Evolutionary conservation across 2,888 invertebrate species (phyloP).

Genomic region (Catocala sponsa): DNA sequence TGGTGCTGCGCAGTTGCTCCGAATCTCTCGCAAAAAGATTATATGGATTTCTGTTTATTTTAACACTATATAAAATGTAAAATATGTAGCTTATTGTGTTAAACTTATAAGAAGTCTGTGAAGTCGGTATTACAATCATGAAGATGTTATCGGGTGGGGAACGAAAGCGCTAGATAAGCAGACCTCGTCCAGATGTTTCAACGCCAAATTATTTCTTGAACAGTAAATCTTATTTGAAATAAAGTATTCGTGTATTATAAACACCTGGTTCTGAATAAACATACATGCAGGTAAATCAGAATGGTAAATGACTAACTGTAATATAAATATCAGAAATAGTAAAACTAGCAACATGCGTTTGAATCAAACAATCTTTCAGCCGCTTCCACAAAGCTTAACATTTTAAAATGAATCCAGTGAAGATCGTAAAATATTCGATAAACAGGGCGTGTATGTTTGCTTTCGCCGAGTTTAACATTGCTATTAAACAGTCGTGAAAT

Average conservation of each 20-base stretch:
- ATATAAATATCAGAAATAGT: slow-evolving; percentile 85
- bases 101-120: slow-evolving; percentile 35
- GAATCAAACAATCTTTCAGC: slow-evolving; percentile 84
- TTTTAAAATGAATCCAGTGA: slow-evolving; percentile 85
- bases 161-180: slow-evolving; percentile 65
- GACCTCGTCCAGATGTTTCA: slow-evolving; percentile 75
- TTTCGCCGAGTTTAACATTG: slow-evolving; percentile 87
- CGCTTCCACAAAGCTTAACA: slow-evolving; percentile 81
- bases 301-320: slow-evolving; percentile 86
- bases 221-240: slow-evolving; percentile 84
- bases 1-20: background rate
- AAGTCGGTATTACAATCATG: slow-evolving; percentile 46
- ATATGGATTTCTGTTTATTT: slow-evolving; percentile 1
- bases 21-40: background rate
- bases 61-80: slow-evolving; percentile 18
- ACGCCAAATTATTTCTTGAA: slow-evolving; percentile 76
- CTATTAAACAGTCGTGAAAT: slow-evolving; percentile 88
- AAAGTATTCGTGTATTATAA: slow-evolving; percentile 84
- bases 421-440: slow-evolving; percentile 87
- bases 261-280: slow-evolving; percentile 83
- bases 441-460: slow-evolving; percentile 86
- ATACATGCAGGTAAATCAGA: slow-evolving; percentile 85
- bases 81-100: slow-evolving; percentile 25
- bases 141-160: slow-evolving; percentile 53
- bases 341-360: slow-evolving; percentile 73